Percentiles rank a stretch among this genome's conserved stretches.
phyloP scores from a whole-genome alignment of 53 echinoderm and acorn worm genomes.

The Luidia sarsii region DNA sequence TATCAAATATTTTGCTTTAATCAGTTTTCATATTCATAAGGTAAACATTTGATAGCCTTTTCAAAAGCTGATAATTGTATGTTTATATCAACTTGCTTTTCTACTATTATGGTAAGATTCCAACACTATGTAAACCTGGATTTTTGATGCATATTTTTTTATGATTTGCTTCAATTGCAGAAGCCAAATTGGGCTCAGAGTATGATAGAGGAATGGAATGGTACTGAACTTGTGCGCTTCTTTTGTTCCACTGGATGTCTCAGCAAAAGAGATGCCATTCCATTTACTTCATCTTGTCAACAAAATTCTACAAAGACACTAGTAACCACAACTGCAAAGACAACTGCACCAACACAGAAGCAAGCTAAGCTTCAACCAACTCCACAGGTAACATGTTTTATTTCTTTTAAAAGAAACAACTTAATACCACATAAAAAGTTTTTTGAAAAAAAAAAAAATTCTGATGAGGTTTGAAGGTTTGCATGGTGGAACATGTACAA shows the following conservation, averaged over 20 bases:
- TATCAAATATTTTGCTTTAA: no score
- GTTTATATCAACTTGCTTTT: no score
- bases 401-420: neutral
- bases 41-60: no score
- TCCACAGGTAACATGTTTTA: neutral
- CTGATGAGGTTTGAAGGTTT: no score
- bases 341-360: neutral
- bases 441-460: no score
- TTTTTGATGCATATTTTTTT: neutral
- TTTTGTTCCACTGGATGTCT: conserved; percentile 59
- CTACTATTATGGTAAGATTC: no score
- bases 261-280: conserved; percentile 21
- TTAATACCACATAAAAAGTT: no score
- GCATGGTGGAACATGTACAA: no score
- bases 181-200: conserved; percentile 42
- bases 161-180: neutral
- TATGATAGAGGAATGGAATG: conserved; percentile 58
- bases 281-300: neutral
- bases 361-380: conserved; percentile 1
- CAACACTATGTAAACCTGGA: no score
- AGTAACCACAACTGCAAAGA: neutral
- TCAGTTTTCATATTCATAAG: no score
- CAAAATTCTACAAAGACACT: neutral
- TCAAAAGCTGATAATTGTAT: no score
- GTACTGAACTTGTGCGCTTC: conserved; percentile 44